Conservation (phyloP, 2,888 invertebrate genomes). For the Antheraea yamamai region DNA sequence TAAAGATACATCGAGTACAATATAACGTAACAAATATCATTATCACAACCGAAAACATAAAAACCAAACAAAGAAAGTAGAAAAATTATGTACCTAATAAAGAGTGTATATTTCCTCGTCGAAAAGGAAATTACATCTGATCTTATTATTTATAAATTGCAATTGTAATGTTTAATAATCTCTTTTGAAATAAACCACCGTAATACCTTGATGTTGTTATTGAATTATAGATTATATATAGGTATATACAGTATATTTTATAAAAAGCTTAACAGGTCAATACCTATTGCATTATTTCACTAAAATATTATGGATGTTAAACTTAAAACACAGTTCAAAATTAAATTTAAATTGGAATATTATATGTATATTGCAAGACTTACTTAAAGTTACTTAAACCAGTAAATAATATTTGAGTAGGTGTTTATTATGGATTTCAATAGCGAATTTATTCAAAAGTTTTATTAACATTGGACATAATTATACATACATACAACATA, state of each 20-base stretch:
- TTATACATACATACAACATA: no score
- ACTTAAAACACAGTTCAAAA: no score
- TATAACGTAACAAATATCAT: not conserved
- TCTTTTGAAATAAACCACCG: not conserved
- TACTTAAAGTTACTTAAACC: no score
- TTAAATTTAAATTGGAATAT: no score
- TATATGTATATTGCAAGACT: no score
- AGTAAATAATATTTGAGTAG: not conserved
- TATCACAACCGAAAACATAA: not conserved
- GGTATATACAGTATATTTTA: not conserved
- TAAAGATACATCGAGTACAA: not conserved
- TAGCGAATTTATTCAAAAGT: no score
- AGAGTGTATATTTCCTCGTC: not conserved
- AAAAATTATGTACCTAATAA: not conserved
- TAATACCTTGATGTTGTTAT: not conserved
- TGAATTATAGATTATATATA: not conserved
- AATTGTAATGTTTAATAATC: no score
- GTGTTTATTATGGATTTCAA: not conserved
- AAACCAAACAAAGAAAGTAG: not conserved
- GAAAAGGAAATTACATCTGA: not conserved
- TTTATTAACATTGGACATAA: no score
- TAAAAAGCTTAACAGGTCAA: no score
- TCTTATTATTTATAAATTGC: not conserved
- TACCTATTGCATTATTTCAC: no score
- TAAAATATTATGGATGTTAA: no score